phyloP scores from a whole-genome alignment of 2,113 vertebrate species.

The Perccottus glenii region DNA sequence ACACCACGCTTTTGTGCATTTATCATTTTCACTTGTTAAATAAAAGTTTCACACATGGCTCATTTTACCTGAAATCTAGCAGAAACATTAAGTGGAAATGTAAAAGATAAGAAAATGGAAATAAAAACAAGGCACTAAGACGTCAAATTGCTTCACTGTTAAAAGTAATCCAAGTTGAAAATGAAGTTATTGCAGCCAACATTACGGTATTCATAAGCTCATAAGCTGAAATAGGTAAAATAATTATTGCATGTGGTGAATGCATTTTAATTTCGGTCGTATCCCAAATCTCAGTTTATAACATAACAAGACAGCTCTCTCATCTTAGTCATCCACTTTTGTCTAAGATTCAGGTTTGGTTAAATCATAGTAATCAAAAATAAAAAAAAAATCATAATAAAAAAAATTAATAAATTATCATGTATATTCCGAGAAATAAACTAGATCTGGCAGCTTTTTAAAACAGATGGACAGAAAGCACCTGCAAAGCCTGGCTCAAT shows the following conservation, averaged over 20 bases:
- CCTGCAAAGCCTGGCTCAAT: neutral
- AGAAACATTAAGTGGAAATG: neutral
- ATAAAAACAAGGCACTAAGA: neutral
- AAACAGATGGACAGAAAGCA: constrained; percentile 10
- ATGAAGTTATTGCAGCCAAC: constrained; percentile 4
- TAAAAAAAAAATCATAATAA: no score
- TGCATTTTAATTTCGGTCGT: no score
- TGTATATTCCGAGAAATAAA: constrained; percentile 20
- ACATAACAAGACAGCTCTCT: no score
- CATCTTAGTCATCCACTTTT: no score
- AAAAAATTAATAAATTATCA: no score
- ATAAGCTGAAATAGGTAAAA: neutral
- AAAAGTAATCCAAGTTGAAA: neutral
- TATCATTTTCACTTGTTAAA: neutral
- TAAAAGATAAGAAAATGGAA: no score
- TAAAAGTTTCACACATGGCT: neutral
- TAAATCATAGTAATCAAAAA: no score
- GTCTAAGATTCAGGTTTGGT: no score
- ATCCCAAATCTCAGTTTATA: no score
- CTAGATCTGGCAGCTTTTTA: constrained; percentile 6
- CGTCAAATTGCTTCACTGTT: neutral
- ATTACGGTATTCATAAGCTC: neutral
- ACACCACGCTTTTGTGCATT: no score
- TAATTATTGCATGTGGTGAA: neutral
- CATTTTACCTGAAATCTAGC: neutral